Percentiles rank a stretch among this genome's conserved stretches.
phyloP scores from a whole-genome alignment of 2,797 vertebrate genomes.

The Moxostoma hubbsi region DNA sequence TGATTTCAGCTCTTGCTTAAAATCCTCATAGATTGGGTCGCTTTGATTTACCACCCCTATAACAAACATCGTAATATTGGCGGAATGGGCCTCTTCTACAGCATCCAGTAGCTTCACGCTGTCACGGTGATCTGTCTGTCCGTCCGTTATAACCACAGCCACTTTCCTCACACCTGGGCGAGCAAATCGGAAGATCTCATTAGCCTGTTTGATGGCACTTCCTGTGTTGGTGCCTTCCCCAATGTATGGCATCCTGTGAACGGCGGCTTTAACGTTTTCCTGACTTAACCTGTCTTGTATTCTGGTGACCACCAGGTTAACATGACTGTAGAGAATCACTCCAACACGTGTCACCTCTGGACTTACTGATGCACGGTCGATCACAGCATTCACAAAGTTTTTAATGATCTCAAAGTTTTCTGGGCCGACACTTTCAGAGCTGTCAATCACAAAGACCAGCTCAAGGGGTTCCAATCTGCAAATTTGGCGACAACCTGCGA shows the following conservation, averaged over 20 bases:
- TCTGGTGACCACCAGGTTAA: slow-evolving; percentile 75
- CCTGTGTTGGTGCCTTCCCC: slow-evolving; percentile 87
- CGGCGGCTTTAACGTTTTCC: slow-evolving; percentile 75
- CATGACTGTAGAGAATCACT: slow-evolving; percentile 86
- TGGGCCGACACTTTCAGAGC: slow-evolving; percentile 87
- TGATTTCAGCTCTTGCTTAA: slow-evolving; percentile 80
- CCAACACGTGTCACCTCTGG: slow-evolving; percentile 73
- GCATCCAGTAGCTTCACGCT: slow-evolving; percentile 70
- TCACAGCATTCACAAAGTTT: slow-evolving; percentile 82
- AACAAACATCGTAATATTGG: slow-evolving; percentile 81
- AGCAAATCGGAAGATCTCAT: slow-evolving; percentile 71
- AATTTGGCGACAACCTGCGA: slow-evolving; percentile 65
- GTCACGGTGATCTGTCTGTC: slow-evolving; percentile 81
- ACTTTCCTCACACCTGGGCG: slow-evolving; percentile 78
- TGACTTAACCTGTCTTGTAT: slow-evolving; percentile 72
- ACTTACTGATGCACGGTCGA: slow-evolving; percentile 75
- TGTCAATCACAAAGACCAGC: slow-evolving; percentile 89
- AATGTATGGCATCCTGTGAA: slow-evolving; percentile 83
- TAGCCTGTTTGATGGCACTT: slow-evolving; percentile 79
- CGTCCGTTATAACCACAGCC: slow-evolving; percentile 85
- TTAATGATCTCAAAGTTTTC: slow-evolving; percentile 85
- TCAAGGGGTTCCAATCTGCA: slow-evolving; percentile 80
- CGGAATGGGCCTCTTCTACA: slow-evolving; percentile 69
- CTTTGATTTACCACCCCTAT: slow-evolving; percentile 82
- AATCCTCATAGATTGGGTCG: slow-evolving; percentile 76